Base-by-base conservation (phyloP, 1,140 invertebrate genomes). In the Oscheius sp. region DNA sequence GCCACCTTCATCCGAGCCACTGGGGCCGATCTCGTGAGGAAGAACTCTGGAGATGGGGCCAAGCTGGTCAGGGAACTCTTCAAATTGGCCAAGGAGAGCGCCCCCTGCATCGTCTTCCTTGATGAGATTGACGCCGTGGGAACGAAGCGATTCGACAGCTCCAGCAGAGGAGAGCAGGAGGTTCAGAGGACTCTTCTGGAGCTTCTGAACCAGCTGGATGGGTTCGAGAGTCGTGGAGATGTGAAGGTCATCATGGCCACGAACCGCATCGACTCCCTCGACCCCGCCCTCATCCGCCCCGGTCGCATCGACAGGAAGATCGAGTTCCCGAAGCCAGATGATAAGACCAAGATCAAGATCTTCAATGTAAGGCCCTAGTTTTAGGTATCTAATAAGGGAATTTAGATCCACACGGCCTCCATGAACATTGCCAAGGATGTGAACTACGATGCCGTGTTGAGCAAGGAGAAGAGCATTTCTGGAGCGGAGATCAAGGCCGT, bases 281-380 rank as follows among this genome's bases (percentile, higher is more conserved):
- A 88, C 76, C 87, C 87, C 38, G 87, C 87, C n/a, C 77, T 88
- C 13, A 81, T 87, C 42, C 79, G 87, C 49, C 86, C 87, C 34
- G 87, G 87, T 15, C 79, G 87, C 61, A 87, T 88, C 79, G 87
- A 88, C 72, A 82, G 87, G 65, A 87, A 88, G 72, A 87, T 88
- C 68, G 79, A 85, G 31, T 86, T 88, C 73, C 84, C 85, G 13
- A 78, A 87, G 61, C 87, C 87, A 0, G 85, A 86, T 74, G 74
- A 85, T 49, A 81, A 86, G 77, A 86, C 87, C 58, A 79, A 82
- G 62, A 42, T 65, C n/a, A 64, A 71, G 29, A 85, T 79, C 38
- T 74, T 82, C 38, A n/a, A n/a, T n/a, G n/a, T n/a, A n/a, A n/a
- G n/a, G n/a, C n/a, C n/a, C n/a, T n/a, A n/a, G n/a, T n/a, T n/a